Conservation (phyloP, 2,113 vertebrate genomes). For the Oreocharis arfaki region DNA sequence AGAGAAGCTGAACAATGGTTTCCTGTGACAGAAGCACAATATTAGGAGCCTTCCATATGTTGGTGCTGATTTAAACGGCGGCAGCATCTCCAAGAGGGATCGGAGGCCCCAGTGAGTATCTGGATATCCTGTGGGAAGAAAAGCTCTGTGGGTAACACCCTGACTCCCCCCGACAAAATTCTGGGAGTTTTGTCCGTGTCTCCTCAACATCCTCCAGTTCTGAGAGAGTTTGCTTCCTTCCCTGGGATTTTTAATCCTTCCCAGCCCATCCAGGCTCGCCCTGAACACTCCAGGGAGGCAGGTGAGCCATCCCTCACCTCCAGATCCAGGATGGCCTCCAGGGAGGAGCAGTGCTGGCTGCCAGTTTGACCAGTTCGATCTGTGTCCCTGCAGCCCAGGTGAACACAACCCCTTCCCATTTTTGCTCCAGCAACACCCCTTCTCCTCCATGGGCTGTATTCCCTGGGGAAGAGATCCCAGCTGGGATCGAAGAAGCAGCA, state of each 20-base stretch:
- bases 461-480: constrained; percentile 72
- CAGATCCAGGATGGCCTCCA: constrained; percentile 77
- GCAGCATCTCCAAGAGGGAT: background rate
- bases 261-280: background rate
- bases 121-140: constrained; percentile 7
- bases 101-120: constrained; percentile 15
- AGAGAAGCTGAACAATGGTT: constrained; percentile 50
- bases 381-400: constrained; percentile 29
- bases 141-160: background rate
- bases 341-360: constrained; percentile 46
- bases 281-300: background rate
- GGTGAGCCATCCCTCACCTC: constrained; percentile 51
- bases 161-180: background rate
- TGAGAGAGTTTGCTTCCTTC: background rate
- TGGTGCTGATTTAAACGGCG: background rate
- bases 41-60: constrained; percentile 34
- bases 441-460: constrained; percentile 72
- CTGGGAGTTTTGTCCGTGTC: background rate
- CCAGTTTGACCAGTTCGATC: constrained; percentile 77
- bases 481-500: constrained; percentile 52
- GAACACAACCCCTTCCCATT: constrained; percentile 72
- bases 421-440: constrained; percentile 75
- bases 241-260: background rate
- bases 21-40: constrained; percentile 41
- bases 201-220: background rate